These are phyloP conservation scores for Acropternis orthonyx DNA, from an alignment of 2,797 vertebrate species.

Conservation along the genomic window DNA sequence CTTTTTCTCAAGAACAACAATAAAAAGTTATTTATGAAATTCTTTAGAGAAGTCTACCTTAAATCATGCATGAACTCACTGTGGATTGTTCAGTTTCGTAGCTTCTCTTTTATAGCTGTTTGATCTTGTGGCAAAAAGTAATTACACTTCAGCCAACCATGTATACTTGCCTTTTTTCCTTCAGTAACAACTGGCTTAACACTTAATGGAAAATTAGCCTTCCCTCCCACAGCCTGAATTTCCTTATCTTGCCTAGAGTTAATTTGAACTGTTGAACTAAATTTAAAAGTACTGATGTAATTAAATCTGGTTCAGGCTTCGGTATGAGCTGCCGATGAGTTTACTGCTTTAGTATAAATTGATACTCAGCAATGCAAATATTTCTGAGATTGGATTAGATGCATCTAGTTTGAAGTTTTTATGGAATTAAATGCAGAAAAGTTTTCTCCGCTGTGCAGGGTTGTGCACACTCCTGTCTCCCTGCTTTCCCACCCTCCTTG, in stretches of 20 bases:
- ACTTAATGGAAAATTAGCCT: slow-evolving; percentile 1
- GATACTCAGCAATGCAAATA: background rate
- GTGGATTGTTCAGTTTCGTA: background rate
- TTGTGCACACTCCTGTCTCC: background rate
- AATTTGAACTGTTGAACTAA: background rate
- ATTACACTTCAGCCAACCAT: background rate
- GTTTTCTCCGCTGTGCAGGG: background rate
- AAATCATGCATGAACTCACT: background rate
- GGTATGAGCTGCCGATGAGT: background rate
- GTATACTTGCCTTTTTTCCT: background rate
- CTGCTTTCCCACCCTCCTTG: background rate
- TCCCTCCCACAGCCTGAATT: background rate
- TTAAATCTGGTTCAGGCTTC: background rate
- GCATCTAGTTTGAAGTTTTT: background rate
- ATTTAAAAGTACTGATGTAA: background rate
- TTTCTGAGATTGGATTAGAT: background rate
- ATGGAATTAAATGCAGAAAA: background rate
- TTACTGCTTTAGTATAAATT: background rate
- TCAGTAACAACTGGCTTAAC: background rate
- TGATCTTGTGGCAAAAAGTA: slow-evolving; percentile 17
- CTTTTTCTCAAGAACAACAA: background rate
- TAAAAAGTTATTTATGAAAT: background rate
- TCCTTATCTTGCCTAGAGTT: background rate
- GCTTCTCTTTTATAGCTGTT: background rate
- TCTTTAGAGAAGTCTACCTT: background rate